These are phyloP conservation scores for Bubo scandiacus DNA, from an alignment of 2,113 vertebrate genomes.

Conservation along the genomic window DNA sequence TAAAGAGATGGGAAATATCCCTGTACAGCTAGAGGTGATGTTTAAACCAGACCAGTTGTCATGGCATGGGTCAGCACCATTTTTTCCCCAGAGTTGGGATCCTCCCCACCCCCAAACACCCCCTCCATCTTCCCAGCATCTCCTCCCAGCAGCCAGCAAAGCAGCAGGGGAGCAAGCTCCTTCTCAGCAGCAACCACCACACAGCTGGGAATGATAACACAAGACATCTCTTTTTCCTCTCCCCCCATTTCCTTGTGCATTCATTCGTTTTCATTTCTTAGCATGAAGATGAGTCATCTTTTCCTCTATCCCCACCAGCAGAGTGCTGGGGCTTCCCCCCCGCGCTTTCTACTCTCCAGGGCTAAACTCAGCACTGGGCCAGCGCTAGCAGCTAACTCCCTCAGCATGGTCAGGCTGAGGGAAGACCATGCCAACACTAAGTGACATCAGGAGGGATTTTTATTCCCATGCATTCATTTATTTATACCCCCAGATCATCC, in stretches of 20 bases:
- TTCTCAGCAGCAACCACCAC: neutral
- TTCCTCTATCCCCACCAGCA: neutral
- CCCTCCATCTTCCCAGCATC: neutral
- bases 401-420: neutral
- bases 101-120: neutral
- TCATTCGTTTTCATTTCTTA: constrained; percentile 11
- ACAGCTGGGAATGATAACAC: constrained; percentile 35
- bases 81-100: neutral
- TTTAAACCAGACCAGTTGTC: neutral
- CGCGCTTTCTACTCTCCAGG: neutral
- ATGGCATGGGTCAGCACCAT: accelerated
- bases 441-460: neutral
- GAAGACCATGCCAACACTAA: neutral
- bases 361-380: neutral
- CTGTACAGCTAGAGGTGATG: neutral
- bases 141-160: neutral
- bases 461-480: neutral
- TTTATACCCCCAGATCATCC: neutral
- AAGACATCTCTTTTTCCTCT: neutral
- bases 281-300: constrained; percentile 27
- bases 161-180: neutral
- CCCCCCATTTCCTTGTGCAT: constrained; percentile 13
- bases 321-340: neutral
- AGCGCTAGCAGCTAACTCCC: neutral
- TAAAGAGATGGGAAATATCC: neutral